Percentiles rank a stretch among this genome's conserved stretches.
phyloP scores from a whole-genome alignment of 2,113 vertebrate species.

The Sus scrofa region DNA sequence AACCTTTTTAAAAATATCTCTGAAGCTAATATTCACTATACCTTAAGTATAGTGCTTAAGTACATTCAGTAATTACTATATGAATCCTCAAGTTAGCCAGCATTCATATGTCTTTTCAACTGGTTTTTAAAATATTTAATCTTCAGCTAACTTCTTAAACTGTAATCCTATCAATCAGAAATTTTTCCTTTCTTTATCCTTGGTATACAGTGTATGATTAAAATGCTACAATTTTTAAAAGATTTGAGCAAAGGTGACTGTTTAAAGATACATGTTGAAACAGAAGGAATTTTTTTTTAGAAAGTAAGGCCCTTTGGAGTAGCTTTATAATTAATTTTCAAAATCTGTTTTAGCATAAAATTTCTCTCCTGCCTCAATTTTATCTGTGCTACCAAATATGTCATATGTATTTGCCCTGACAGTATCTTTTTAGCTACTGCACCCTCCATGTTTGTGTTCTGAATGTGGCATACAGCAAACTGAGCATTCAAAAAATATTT shows the following conservation, averaged over 20 bases:
- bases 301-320: not conserved
- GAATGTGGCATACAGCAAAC: not conserved
- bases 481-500: not conserved
- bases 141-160: constrained; percentile 46
- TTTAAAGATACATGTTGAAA: constrained; percentile 50
- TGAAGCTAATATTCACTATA: constrained; percentile 11
- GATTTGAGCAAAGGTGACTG: not conserved
- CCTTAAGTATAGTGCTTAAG: constrained; percentile 28
- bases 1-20: not conserved
- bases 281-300: not conserved
- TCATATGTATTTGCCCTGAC: not conserved
- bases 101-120: constrained; percentile 55
- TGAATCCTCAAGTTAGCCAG: not conserved
- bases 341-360: not conserved
- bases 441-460: not conserved
- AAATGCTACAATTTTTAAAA: constrained; percentile 37
- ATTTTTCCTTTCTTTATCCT: constrained; percentile 49
- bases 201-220: constrained; percentile 28
- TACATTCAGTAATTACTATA: not conserved
- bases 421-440: not conserved
- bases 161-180: constrained; percentile 7
- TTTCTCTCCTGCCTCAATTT: not conserved
- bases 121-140: constrained; percentile 68
- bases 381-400: not conserved
- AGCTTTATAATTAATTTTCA: constrained; percentile 32